Evolutionary conservation across 1,140 invertebrate species (phyloP).

Genomic region (Nautilus pompilius): DNA sequence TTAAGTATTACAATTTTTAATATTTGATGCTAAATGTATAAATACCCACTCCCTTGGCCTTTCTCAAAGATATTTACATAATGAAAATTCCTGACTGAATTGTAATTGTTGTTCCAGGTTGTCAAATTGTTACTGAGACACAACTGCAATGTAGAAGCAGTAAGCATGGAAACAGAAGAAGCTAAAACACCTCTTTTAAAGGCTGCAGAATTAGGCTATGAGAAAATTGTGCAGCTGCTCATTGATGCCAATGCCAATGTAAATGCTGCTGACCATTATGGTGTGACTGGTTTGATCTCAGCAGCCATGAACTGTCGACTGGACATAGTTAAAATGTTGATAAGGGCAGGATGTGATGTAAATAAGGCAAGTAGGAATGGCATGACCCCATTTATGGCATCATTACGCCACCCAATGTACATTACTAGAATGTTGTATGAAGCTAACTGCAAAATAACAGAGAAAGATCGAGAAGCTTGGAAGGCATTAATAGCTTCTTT

Average conservation of each 20-base stretch:
- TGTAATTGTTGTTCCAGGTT: neutral
- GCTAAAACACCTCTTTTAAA: constrained; percentile 8
- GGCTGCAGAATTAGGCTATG: constrained; percentile 4
- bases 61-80: too few species aligned
- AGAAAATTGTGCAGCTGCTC: neutral
- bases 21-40: too few species aligned
- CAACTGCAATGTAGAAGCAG: neutral
- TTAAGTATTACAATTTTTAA: too few species aligned
- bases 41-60: too few species aligned
- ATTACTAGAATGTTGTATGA: too few species aligned
- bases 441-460: too few species aligned
- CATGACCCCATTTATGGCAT: constrained; percentile 1
- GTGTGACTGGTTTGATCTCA: constrained; percentile 3
- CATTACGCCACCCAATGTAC: neutral
- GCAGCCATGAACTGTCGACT: neutral
- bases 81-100: too few species aligned
- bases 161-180: constrained; percentile 4
- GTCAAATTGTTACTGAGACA: neutral
- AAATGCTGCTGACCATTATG: constrained; percentile 1
- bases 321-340: neutral
- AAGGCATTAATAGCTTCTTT: too few species aligned
- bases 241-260: constrained; percentile 3
- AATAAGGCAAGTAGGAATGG: constrained; percentile 2
- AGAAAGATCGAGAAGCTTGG: too few species aligned
- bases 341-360: constrained; percentile 5